Evolutionary conservation across 2,888 invertebrate species (phyloP).

Genomic region (Troglohyphantes excavatus): DNA sequence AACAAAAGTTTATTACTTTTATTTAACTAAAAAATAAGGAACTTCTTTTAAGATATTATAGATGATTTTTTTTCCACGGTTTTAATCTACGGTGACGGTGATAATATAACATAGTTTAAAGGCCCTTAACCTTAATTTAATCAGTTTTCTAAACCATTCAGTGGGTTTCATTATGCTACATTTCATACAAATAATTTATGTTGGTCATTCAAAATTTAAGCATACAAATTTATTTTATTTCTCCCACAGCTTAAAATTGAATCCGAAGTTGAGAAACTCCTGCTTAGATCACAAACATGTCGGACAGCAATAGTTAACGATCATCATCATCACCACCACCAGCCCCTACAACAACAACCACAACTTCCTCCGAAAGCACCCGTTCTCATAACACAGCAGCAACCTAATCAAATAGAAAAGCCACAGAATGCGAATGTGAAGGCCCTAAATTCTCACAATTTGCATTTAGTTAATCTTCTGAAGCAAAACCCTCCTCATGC

Average conservation of each 20-base stretch:
- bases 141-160: no score
- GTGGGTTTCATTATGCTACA: no score
- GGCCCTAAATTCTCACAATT: conserved; percentile 45
- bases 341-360: conserved; percentile 36
- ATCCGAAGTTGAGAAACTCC: conserved; percentile 24
- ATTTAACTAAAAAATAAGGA: no score
- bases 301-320: conserved; percentile 8
- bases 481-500: conserved; percentile 63
- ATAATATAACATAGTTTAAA: no score
- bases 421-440: conserved; percentile 69
- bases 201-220: background rate
- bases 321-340: conserved; percentile 29
- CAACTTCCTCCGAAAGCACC: conserved; percentile 16
- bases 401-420: conserved; percentile 59
- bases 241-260: conserved; percentile 32
- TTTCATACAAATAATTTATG: no score
- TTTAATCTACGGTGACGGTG: no score
- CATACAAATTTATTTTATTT: background rate
- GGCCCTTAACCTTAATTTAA: no score
- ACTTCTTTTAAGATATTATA: no score
- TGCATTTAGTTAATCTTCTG: conserved; percentile 79
- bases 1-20: no score
- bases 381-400: conserved; percentile 38
- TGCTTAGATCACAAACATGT: conserved; percentile 28
- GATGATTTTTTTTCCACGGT: no score